These are phyloP conservation scores for Sarcophaga carnaria DNA, from an alignment of 2,888 invertebrate species.

Conservation along the genomic window DNA sequence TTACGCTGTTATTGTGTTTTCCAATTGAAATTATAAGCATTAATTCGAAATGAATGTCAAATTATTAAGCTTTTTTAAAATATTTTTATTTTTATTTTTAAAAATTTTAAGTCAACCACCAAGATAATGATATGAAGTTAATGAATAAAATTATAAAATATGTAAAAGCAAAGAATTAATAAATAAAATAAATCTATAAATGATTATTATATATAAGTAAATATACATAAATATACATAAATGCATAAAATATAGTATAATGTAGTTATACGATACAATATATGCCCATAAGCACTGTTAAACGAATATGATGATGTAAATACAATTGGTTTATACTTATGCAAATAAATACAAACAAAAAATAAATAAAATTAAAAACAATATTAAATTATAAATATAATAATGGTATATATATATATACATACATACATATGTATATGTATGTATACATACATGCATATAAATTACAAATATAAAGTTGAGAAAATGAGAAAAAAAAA, in stretches of 20 bases:
- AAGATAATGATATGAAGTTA: conserved; percentile 24
- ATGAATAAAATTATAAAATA: conserved; percentile 11
- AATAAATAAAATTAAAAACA: conserved; percentile 32
- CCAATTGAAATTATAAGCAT: neutral
- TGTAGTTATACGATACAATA: conserved; percentile 10
- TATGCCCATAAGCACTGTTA: conserved; percentile 67
- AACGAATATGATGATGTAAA: conserved; percentile 61
- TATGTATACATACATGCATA: too few species aligned
- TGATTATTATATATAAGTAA: conserved; percentile 48
- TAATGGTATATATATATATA: too few species aligned
- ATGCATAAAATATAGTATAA: conserved; percentile 1
- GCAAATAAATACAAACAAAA: conserved; percentile 23
- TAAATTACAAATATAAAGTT: too few species aligned
- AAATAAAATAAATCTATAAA: conserved; percentile 66
- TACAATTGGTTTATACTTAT: conserved; percentile 64
- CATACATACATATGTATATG: too few species aligned
- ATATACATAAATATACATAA: conserved; percentile 49
- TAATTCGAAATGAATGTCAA: conserved; percentile 18
- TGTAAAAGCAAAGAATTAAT: conserved; percentile 35
- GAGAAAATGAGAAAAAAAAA: too few species aligned
- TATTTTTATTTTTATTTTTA: neutral
- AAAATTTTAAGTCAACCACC: conserved; percentile 21
- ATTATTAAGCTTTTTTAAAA: conserved; percentile 18
- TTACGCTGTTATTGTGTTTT: conserved; percentile 16
- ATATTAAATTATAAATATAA: conserved; percentile 21